Evolutionary conservation across 2,113 vertebrate genomes (phyloP).

Genomic region (Drymodes brunneopygia): DNA sequence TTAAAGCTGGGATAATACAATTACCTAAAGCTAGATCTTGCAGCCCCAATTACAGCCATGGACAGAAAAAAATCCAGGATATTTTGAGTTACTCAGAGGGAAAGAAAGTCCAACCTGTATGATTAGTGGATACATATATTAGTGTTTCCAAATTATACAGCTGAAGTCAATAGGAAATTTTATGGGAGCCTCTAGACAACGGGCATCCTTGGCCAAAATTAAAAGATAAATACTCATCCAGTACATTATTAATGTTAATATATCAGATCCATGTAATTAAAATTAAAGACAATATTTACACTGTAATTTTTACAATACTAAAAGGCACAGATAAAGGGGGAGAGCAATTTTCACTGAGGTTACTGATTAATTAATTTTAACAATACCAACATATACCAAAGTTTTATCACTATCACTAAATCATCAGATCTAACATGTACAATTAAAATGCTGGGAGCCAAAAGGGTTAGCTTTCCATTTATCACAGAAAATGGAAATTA

Average conservation of each 20-base stretch:
- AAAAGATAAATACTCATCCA: neutral
- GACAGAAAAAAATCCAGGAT: neutral
- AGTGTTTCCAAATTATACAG: neutral
- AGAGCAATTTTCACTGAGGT: neutral
- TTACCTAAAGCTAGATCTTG: neutral
- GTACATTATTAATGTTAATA: neutral
- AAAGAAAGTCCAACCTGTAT: neutral
- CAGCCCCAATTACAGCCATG: neutral
- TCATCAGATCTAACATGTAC: neutral
- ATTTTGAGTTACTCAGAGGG: neutral
- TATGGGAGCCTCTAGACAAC: neutral
- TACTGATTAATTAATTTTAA: neutral
- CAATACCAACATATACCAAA: neutral
- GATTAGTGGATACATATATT: neutral
- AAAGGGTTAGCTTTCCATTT: neutral
- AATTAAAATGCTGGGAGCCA: neutral
- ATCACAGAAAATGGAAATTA: neutral
- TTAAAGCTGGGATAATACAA: conserved; percentile 19
- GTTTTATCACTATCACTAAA: neutral
- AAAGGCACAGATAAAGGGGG: neutral
- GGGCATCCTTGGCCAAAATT: neutral
- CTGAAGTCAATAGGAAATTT: neutral
- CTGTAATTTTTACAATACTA: neutral
- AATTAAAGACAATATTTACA: neutral
- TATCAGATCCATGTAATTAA: neutral